Conservation (phyloP, 1,140 invertebrate species). For the Bombus difficillimus region DNA sequence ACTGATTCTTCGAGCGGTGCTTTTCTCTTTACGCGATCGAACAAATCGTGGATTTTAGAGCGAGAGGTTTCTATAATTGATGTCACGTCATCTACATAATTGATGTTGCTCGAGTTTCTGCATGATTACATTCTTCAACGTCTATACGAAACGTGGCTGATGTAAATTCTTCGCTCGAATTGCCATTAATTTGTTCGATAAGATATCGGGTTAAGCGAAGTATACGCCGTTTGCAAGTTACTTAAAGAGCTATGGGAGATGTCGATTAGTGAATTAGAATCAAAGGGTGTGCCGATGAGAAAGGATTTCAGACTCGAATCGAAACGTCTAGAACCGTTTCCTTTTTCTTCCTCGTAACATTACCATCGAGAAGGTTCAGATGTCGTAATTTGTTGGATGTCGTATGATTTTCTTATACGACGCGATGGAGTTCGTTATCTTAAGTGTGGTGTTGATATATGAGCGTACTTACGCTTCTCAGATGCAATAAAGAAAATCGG, state of each 20-base stretch:
- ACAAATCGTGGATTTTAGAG: neutral
- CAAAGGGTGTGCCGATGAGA: neutral
- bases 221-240: neutral
- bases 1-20: no score
- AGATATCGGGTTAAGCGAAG: constrained; percentile 6
- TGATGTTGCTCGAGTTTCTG: neutral
- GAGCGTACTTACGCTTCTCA: neutral
- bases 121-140: neutral
- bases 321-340: neutral
- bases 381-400: constrained; percentile 1
- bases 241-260: neutral
- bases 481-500: neutral
- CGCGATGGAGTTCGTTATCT: constrained; percentile 10
- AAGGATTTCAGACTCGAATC: neutral
- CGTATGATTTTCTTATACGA: neutral
- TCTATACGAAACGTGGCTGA: neutral
- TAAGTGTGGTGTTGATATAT: neutral
- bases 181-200: constrained; percentile 7
- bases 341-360: no score
- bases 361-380: no score
- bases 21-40: neutral
- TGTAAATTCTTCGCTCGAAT: constrained; percentile 9
- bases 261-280: constrained; percentile 3
- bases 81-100: neutral
- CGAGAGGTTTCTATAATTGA: no score